These are phyloP conservation scores for Ailurus styani DNA, from an alignment of 2,113 vertebrate species.

Conservation along the genomic window DNA sequence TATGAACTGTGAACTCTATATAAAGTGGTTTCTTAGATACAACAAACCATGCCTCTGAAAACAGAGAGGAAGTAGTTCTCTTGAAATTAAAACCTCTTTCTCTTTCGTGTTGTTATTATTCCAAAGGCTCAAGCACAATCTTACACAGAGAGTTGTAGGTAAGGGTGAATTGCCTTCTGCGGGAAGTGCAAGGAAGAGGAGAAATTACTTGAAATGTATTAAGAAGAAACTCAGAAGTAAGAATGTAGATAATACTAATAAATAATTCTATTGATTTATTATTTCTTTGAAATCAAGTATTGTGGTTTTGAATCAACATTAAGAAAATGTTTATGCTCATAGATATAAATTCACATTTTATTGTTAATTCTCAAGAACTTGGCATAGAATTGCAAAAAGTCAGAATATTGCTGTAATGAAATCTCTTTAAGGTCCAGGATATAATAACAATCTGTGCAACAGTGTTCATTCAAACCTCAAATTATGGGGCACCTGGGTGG, in stretches of 20 bases:
- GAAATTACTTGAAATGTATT: background rate
- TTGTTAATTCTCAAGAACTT: background rate
- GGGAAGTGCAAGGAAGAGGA: background rate
- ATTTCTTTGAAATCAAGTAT: background rate
- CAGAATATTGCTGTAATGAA: background rate
- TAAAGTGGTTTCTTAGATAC: background rate
- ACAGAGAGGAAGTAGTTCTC: background rate
- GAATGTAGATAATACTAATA: background rate
- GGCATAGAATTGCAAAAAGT: background rate
- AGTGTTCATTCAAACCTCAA: background rate
- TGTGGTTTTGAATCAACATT: background rate
- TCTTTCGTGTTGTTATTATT: background rate
- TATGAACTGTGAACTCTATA: background rate
- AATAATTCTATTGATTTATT: background rate
- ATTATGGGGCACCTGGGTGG: background rate
- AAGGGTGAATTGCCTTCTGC: background rate
- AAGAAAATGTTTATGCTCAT: slow-evolving; percentile 1
- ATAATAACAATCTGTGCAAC: background rate
- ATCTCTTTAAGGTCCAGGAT: background rate
- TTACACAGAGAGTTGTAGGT: background rate
- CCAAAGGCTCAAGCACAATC: background rate
- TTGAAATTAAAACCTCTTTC: background rate
- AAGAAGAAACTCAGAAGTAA: background rate
- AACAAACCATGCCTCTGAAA: slow-evolving; percentile 8
- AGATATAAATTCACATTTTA: background rate